Base-by-base conservation (phyloP, 2,888 invertebrate genomes). In the Meta bourneti region DNA sequence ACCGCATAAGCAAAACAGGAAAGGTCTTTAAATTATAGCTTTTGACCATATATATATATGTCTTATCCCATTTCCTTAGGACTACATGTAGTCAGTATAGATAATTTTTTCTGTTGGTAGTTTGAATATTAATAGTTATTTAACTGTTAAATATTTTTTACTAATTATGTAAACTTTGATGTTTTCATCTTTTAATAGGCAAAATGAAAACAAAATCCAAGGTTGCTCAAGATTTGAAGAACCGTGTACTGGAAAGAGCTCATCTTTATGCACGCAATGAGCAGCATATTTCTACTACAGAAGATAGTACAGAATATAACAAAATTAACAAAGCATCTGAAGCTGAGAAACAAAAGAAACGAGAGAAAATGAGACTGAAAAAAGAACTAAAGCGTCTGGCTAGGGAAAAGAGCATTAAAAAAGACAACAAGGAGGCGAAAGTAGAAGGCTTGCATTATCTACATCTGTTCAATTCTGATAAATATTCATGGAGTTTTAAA, bases 321-420 rank as follows among this genome's bases (percentile, higher is more conserved):
- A 19, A 70, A 69, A 74, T 20, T 70, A 20, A 79, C 6, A 92
- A 89, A 80, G 80, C 81, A 6, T 74, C 83, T 9, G 88, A 88
- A 48, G 89, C 88, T 72, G 92, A 92, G 8, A 89, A 92, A 81
- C 89, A 89, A 75, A 52, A 80, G 51, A 92, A 92, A 49, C n/a
- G 89, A 11, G 92, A 92, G 52, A 92, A 92, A 85, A 84, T 75
- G 84, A 51, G 85, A 0, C 74, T 89, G 7, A 92, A 89, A 49
- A 84, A 72, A 8, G 80, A 92, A 34, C 51, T n/a, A n/a, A 92
- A 92, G 54, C 89, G 48, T 54, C 84, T 89, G 84, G 89, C 84
- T 5, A 89, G 61, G 54, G 80, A 34, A 20, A 92, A 80, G 49
- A 92, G 81, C 70, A 13, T 70, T 0, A 89, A 84, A 34, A 92